These are phyloP conservation scores for Dynastes hyllus DNA, from an alignment of 2,888 invertebrate species.

Conservation along the genomic window DNA sequence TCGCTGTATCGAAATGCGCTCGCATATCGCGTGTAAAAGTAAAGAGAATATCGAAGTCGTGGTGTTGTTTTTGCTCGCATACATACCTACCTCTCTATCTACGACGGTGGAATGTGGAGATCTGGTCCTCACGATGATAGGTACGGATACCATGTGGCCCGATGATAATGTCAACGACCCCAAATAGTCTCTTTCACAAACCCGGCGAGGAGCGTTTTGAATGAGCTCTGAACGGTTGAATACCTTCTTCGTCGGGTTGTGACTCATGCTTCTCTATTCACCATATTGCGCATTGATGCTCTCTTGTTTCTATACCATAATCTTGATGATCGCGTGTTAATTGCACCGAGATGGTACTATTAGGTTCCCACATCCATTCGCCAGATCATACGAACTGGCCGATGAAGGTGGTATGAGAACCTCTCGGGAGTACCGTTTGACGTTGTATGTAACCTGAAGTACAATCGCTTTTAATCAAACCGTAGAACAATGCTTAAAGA, in stretches of 20 bases:
- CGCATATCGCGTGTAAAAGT: conserved; percentile 22
- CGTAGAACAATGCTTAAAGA: conserved; percentile 7
- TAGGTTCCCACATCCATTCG: conserved; percentile 36
- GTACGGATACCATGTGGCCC: conserved; percentile 46
- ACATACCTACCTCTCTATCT: conserved; percentile 7
- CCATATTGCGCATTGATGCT: conserved; percentile 21
- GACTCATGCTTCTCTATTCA: conserved; percentile 44
- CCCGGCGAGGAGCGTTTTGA: conserved; percentile 29
- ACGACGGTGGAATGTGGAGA: conserved; percentile 30
- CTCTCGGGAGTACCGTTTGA: conserved; percentile 1
- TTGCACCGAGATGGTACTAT: conserved; percentile 21
- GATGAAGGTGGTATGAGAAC: conserved; percentile 14
- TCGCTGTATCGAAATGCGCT: conserved; percentile 11
- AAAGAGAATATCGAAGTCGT: conserved; percentile 30
- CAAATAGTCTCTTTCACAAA: conserved; percentile 43
- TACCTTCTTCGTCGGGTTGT: conserved; percentile 27
- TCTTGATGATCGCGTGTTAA: conserved; percentile 38
- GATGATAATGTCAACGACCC: conserved; percentile 35
- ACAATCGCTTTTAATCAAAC: conserved; percentile 12
- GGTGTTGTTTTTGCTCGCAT: conserved; percentile 34
- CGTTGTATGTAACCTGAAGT: background rate
- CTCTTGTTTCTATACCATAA: background rate
- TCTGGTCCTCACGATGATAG: conserved; percentile 30
- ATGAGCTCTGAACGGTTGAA: conserved; percentile 32
- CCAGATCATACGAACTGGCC: background rate